These are phyloP conservation scores for Spodoptera frugiperda DNA, from an alignment of 1,140 invertebrate genomes.

Conservation along the genomic window DNA sequence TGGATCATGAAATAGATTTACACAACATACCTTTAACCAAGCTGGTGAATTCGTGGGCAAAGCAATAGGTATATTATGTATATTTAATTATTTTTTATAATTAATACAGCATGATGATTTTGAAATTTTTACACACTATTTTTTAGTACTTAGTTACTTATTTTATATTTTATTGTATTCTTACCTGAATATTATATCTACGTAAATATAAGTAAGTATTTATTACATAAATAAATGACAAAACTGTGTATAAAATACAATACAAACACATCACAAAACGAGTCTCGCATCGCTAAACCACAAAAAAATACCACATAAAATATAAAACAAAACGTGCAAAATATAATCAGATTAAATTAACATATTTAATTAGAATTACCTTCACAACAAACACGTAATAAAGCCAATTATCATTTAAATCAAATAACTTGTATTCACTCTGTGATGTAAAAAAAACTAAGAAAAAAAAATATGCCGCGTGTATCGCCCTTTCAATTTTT, in stretches of 20 bases:
- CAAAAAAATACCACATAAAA: constrained; percentile 13
- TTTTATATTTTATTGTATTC: too few species aligned
- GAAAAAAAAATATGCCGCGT: constrained; percentile 1
- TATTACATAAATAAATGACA: neutral
- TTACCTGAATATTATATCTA: neutral
- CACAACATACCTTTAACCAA: too few species aligned
- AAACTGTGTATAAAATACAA: neutral
- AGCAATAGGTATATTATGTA: too few species aligned
- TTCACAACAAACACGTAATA: constrained; percentile 25
- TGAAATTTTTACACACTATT: too few species aligned
- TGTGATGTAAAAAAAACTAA: neutral
- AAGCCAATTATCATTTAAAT: constrained; percentile 14
- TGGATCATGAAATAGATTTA: too few species aligned
- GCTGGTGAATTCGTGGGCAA: too few species aligned
- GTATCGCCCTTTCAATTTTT: constrained; percentile 63
- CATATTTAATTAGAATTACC: constrained; percentile 37
- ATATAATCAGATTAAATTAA: constrained; percentile 27
- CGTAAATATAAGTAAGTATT: neutral
- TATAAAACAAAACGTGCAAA: constrained; percentile 1
- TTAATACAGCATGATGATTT: too few species aligned
- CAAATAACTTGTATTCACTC: constrained; percentile 26
- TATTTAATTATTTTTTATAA: too few species aligned
- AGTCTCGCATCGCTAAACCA: neutral
- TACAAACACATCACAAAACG: neutral
- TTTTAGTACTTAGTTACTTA: too few species aligned